Percentiles rank a stretch among this genome's conserved stretches.
Conservation (phyloP, 1,140 invertebrate genomes). For the Drosophila pruinosa region DNA sequence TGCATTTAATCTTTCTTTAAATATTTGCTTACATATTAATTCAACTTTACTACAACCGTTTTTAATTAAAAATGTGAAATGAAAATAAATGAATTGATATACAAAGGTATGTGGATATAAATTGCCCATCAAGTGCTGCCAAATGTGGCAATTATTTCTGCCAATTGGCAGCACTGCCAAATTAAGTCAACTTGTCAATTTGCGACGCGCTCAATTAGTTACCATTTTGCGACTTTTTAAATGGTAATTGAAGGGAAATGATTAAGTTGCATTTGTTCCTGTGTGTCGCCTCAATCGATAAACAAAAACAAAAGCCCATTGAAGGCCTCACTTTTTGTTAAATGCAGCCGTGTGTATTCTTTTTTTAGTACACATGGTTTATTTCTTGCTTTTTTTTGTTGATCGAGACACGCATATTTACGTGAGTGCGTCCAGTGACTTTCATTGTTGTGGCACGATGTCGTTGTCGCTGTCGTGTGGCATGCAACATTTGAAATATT, state of each 20-base stretch:
- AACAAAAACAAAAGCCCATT: neutral
- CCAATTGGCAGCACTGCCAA: neutral
- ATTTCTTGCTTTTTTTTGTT: neutral
- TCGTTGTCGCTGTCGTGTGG: conserved; percentile 21
- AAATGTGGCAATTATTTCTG: too few relatives aligned
- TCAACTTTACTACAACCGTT: too few relatives aligned
- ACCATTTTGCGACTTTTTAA: neutral
- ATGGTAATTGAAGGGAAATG: neutral
- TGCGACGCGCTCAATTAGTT: neutral
- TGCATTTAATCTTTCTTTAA: too few relatives aligned
- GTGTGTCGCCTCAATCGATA: neutral
- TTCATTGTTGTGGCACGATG: neutral
- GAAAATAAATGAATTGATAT: too few relatives aligned
- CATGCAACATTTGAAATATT: conserved; percentile 34
- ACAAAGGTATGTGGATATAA: too few relatives aligned
- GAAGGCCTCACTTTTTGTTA: neutral
- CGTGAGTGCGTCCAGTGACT: neutral
- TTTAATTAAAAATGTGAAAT: too few relatives aligned
- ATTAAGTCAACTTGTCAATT: neutral
- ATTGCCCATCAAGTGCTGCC: too few relatives aligned
- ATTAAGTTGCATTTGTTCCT: neutral
- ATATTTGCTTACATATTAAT: too few relatives aligned
- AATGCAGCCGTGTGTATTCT: neutral
- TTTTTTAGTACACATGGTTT: neutral
- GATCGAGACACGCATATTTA: conserved; percentile 32